Evolutionary conservation across 2,113 vertebrate genomes (phyloP), one percentile per base, ranked within the genome.

Genomic region (Myiagra hebetior): DNA sequence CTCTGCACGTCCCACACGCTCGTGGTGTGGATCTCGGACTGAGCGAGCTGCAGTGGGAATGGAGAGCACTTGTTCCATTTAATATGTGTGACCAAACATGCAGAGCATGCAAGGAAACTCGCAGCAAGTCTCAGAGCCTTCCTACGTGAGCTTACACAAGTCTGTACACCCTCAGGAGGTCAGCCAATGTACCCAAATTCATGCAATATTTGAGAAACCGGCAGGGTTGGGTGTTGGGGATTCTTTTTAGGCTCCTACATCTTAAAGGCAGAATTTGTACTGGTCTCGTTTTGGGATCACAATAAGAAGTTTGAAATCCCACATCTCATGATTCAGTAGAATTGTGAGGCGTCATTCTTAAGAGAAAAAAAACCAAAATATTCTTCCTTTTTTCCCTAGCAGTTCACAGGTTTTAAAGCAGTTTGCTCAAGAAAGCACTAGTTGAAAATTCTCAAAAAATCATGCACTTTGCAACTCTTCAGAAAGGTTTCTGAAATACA

Each of bases 1-100:
- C 65, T 68, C 6, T 5, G 46, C 85, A 37, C 12, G 4, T 80
- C 89, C 83, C 8, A 15, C 79, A 50, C 3, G 2, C 55, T 53
- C 4, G 0, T 28, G 23, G 27, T 24, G 0, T 4, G 1, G 22
- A 7, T 41, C 62, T 46, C 0, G 0, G 49, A 2, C 49, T 0
- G 2, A 18, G 31, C 2, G 1, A 89, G 55, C 59, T 2, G 1
- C 55, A 4, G 12, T 0, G 1, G 26, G 62, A 33, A 37, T 4
- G 10, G 17, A 42, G 57, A 73, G 21, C 2, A 7, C 11, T 28
- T 4, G 1, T 56, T 57, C 64, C 46, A 11, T 26, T 52, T 28
- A 22, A 39, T 15, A 1, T 1, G 3, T 26, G 7, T 15, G 49
- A 33, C 41, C 55, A 69, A 76, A 73, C 5, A 1, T 7, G 18